phyloP scores from a whole-genome alignment of 1,140 invertebrate species.

The Pogonomyrmex barbatus region DNA sequence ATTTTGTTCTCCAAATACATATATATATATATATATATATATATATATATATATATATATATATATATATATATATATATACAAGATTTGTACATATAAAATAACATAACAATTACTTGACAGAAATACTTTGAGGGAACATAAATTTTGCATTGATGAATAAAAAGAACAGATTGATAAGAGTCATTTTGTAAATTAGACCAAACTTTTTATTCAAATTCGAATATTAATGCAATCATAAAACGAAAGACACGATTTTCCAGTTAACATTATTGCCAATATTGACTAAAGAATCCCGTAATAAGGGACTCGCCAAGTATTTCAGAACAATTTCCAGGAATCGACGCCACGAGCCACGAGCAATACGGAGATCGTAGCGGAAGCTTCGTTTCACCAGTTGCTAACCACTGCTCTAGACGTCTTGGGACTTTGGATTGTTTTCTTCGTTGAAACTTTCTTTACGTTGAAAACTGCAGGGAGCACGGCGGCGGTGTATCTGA shows the following conservation, averaged over 20 bases:
- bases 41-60: too few species aligned
- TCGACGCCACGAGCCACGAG: neutral
- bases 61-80: too few species aligned
- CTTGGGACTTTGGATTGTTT: slow-evolving; percentile 56
- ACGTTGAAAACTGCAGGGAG: slow-evolving; percentile 53
- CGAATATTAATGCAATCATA: neutral
- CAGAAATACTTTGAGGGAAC: neutral
- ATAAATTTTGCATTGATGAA: neutral
- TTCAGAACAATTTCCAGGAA: neutral
- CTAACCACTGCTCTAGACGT: slow-evolving; percentile 44
- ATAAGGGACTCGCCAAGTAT: neutral
- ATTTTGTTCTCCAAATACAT: slow-evolving; percentile 2
- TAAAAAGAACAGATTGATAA: neutral
- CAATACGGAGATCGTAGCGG: slow-evolving; percentile 10
- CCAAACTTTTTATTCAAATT: slow-evolving; percentile 10
- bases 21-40: too few species aligned
- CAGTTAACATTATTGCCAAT: neutral
- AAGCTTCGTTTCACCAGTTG: slow-evolving; percentile 47
- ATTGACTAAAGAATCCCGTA: neutral
- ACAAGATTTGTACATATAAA: neutral
- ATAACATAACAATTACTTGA: neutral
- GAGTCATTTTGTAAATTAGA: neutral
- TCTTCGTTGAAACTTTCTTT: slow-evolving; percentile 60
- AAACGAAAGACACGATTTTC: neutral
- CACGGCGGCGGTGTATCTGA: slow-evolving; percentile 45